Percentiles rank a stretch among this genome's conserved stretches.
These are phyloP conservation scores for Trichacis sp. DNA, from an alignment of 2,888 invertebrate genomes.

Conservation along the genomic window DNA sequence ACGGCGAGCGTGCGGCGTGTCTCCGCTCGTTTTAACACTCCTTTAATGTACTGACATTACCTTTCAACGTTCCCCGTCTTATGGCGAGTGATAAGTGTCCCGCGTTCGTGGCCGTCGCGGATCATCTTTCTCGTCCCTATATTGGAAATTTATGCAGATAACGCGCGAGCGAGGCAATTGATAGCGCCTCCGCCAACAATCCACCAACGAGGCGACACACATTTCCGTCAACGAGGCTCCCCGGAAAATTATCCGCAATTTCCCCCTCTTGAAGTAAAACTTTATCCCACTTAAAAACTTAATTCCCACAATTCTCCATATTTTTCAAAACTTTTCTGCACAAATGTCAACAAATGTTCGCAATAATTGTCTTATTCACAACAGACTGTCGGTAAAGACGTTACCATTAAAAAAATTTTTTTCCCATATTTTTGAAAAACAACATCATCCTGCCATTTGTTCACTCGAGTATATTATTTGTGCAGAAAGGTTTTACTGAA, in stretches of 20 bases:
- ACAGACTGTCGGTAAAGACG: no score
- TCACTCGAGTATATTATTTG: no score
- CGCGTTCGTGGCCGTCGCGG: conserved; percentile 25
- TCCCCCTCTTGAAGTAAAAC: no score
- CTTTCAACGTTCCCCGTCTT: conserved; percentile 39
- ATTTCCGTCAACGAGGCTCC: conserved; percentile 6
- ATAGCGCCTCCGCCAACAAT: conserved; percentile 23
- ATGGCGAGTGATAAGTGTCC: conserved; percentile 39
- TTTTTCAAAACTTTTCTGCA: no score
- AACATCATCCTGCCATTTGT: no score
- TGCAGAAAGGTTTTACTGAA: no score
- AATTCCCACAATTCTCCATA: no score
- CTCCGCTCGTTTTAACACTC: conserved; percentile 40
- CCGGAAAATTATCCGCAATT: conserved; percentile 22
- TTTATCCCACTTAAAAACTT: no score
- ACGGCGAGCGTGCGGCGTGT: conserved; percentile 31
- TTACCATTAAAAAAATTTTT: no score
- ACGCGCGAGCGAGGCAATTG: conserved; percentile 33
- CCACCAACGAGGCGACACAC: conserved; percentile 4
- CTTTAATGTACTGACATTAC: conserved; percentile 42
- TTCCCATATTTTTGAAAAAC: no score
- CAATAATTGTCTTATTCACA: no score
- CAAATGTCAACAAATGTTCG: no score
- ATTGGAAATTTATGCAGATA: conserved; percentile 49
- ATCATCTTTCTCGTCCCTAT: conserved; percentile 32